Conservation (phyloP, 2,888 invertebrate genomes). For the Atherix ibis region DNA sequence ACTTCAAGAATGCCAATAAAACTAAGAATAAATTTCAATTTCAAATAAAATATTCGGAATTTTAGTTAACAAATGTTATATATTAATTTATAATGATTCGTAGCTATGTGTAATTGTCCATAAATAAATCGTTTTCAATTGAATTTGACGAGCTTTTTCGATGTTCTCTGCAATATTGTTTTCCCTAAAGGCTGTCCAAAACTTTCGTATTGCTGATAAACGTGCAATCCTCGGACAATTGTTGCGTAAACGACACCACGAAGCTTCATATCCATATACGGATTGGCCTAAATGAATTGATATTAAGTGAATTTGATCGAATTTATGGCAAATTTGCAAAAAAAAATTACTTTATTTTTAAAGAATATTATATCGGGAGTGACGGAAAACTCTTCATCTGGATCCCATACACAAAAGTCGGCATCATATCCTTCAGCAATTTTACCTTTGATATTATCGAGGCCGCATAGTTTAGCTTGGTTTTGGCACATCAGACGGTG, state of each 20-base stretch:
- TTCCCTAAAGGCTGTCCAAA: conserved; percentile 31
- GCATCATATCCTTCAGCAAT: conserved; percentile 48
- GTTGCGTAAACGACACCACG: conserved; percentile 48
- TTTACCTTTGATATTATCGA: conserved; percentile 44
- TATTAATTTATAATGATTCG: too few species aligned
- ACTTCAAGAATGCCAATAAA: too few species aligned
- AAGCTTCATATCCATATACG: conserved; percentile 44
- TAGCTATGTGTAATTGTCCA: too few species aligned
- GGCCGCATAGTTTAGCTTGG: conserved; percentile 45
- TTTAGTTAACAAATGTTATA: too few species aligned
- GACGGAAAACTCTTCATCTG: conserved; percentile 42
- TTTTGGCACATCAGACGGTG: conserved; percentile 42
- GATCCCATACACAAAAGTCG: conserved; percentile 56
- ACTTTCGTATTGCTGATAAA: conserved; percentile 35
- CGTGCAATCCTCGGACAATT: conserved; percentile 44
- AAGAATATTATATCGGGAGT: conserved; percentile 42
- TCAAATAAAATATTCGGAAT: too few species aligned
- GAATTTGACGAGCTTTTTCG: conserved; percentile 28
- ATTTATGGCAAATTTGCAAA: not conserved
- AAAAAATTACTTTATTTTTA: conserved; percentile 45
- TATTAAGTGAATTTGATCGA: conserved; percentile 4
- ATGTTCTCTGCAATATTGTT: conserved; percentile 23
- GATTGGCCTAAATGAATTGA: conserved; percentile 45
- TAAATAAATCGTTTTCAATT: too few species aligned
- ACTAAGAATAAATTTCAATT: too few species aligned